Evolutionary conservation across 2,797 vertebrate species (phyloP), one percentile per base, ranked within the genome.

Genomic region (Danio tinwini): DNA sequence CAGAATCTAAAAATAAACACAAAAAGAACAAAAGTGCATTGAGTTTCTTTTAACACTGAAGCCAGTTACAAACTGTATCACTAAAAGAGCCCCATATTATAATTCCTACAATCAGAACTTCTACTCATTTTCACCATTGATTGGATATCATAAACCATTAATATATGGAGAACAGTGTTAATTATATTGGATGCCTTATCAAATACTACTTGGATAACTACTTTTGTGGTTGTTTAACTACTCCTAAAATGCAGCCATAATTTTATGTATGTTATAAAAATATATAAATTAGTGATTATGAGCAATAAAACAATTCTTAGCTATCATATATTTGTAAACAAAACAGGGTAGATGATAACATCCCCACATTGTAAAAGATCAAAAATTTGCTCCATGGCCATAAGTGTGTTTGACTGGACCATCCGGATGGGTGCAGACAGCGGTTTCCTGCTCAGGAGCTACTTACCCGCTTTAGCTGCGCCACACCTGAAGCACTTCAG

Each of bases 401-500:
- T 19, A 55, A 45, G 84, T 75, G 75, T 85, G 82, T 86, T 84
- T 79, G 86, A 78, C 39, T 83, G 82, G 79, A 82, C 76, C 85
- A 85, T 85, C 78, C 76, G 69, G 87, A 87, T 86, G 88, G 89
- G 87, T 89, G 91, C 89, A 91, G 85, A 85, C 87, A 88, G 87
- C 84, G 87, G 91, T 90, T 91, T 92, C 86, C 88, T 88, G 82
- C 53, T 83, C 86, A 86, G 90, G 81, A 90, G 86, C 87, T 92
- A 94, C 97, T 78, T 95, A 99, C 98, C 98, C 6, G 95, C 94
- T 93, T 99, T 99, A 92, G 96, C 95, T 1, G 98, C 97, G 91
- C 97, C 97, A 91, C 98, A 99, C 90, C 97, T 97, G 93, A 99
- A 99, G 93, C 98, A 99, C 96, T 99, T 99, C 91, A 98, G 95